Base-by-base conservation (phyloP, 2,888 invertebrate species). In the Hypercompe scribonia region DNA sequence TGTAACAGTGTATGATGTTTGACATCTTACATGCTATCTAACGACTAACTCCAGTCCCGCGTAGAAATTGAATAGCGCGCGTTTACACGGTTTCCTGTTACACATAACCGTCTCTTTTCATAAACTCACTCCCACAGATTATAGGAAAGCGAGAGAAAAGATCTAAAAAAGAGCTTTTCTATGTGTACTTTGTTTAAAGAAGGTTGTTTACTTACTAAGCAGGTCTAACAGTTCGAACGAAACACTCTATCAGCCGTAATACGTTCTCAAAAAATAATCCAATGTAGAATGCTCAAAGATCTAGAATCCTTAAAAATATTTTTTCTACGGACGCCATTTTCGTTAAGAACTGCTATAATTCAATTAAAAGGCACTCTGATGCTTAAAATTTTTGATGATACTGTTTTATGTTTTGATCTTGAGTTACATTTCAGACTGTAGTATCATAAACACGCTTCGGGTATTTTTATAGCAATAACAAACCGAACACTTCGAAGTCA, bases 401-500 rank as follows among this genome's bases (percentile, higher is more conserved):
- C 28, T 31, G 58, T 61, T 61, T 61, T 31, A n/a, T 31, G 31
- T 61, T 61, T 31, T 61, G 7, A 61, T 61, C 3, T 61, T 61
- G 15, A 61, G 31, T 61, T 61, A 5, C 58, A 61, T 61, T 31
- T 61, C 31, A 61, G 31, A 61, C 28, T 7, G 18, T 18, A 31
- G 61, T 31, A 39, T 61, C 24, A 69, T 31, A 36, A 69, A 61
- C 39, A 42, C 21, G 36, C 39, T 58, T n/a, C 68, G 58, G 39
- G 67, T 67, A 39, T 28, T 76, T 42, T 39, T 67, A 46, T 72
- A 68, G 63, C 68, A 34, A 69, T n/a, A 70, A 42, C 70, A 58
- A 70, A n/a, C 63, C 69, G 36, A 65, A 69, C 69, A 34, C 28
- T 68, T 31, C 58, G 69, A 31, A 69, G 73, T 69, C 42, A 69